phyloP scores from a whole-genome alignment of 2,797 vertebrate genomes.

The Pangasius djambal region DNA sequence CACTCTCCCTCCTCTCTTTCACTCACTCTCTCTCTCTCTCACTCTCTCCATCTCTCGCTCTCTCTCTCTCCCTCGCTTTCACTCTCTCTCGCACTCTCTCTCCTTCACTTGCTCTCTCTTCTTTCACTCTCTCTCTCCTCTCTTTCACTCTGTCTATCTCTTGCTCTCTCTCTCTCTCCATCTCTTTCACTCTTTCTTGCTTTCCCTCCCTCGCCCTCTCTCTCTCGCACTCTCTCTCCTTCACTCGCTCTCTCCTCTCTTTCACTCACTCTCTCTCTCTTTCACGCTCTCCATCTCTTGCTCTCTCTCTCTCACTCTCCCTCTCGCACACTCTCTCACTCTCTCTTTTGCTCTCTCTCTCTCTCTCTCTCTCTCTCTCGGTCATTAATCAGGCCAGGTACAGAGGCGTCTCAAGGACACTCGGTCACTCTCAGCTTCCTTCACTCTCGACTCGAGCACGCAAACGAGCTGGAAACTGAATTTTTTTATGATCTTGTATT shows the following conservation, averaged over 20 bases:
- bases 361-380: conserved; percentile 35
- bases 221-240: conserved; percentile 27
- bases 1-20: not conserved
- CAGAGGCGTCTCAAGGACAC: conserved; percentile 51
- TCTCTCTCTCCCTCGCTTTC: too few relatives aligned
- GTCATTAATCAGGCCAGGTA: conserved; percentile 52
- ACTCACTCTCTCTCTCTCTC: too few relatives aligned
- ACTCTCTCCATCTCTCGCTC: too few relatives aligned
- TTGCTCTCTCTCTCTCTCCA: conserved; percentile 10
- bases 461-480: not conserved
- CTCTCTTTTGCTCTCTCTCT: conserved; percentile 13
- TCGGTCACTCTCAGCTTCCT: conserved; percentile 33
- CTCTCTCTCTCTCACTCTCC: conserved; percentile 6
- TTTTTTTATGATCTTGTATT: conserved; percentile 40
- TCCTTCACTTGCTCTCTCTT: too few relatives aligned
- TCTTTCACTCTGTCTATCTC: too few relatives aligned
- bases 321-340: conserved; percentile 18
- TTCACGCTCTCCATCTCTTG: too few relatives aligned
- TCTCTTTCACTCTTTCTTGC: conserved; percentile 24
- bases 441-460: conserved; percentile 38
- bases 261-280: too few relatives aligned
- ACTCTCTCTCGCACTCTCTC: too few relatives aligned
- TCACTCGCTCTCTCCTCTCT: too few relatives aligned
- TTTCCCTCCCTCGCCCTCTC: not conserved
- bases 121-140: too few relatives aligned